Conservation (phyloP, 2,113 vertebrate species). For the Psammodynastes pulverulentus region DNA sequence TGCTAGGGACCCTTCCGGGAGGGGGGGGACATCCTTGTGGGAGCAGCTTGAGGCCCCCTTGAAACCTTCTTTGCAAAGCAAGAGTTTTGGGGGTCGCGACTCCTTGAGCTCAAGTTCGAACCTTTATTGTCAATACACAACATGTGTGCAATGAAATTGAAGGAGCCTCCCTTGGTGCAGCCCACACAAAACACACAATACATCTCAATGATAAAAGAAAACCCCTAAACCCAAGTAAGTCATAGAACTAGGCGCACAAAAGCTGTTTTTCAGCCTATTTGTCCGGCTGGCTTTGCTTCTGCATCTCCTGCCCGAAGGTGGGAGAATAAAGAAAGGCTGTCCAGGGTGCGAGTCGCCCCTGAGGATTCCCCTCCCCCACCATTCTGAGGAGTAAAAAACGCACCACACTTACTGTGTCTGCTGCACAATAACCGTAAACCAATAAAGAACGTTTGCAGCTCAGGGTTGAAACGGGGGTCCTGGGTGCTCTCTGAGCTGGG, state of each 20-base stretch:
- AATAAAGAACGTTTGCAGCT: neutral
- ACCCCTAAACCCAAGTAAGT: too few species aligned
- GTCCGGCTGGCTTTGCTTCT: too few species aligned
- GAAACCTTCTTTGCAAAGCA: neutral
- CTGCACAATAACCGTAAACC: neutral
- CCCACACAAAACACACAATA: too few species aligned
- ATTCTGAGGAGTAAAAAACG: neutral
- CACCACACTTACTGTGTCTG: fast-evolving
- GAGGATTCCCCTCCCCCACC: neutral
- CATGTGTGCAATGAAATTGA: too few species aligned
- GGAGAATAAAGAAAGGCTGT: too few species aligned
- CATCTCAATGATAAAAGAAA: too few species aligned
- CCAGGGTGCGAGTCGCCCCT: too few species aligned
- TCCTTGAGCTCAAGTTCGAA: neutral
- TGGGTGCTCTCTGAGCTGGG: neutral
- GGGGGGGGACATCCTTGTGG: neutral
- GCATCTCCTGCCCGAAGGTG: too few species aligned
- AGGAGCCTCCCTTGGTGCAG: too few species aligned
- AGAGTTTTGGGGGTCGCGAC: neutral
- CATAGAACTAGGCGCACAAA: too few species aligned
- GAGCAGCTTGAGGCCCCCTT: neutral
- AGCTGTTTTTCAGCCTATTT: too few species aligned
- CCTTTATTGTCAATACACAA: too few species aligned
- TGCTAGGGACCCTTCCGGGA: neutral
- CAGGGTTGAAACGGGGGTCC: neutral